These are phyloP conservation scores for Oligia strigilis DNA, from an alignment of 2,888 invertebrate genomes.

Conservation along the genomic window DNA sequence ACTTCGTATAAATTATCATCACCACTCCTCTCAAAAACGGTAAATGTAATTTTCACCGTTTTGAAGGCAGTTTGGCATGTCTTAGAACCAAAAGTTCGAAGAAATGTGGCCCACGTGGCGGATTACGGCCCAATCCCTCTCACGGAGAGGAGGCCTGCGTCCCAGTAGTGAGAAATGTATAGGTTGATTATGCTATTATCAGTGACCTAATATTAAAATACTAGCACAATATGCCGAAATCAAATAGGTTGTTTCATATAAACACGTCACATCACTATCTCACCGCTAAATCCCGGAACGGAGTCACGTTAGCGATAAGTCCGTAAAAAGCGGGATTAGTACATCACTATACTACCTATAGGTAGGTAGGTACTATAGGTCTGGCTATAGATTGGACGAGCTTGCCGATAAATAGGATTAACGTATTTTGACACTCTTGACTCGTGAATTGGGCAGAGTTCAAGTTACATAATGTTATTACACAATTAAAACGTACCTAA, in stretches of 20 bases:
- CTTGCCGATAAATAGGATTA: constrained; percentile 56
- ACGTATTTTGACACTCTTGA: constrained; percentile 29
- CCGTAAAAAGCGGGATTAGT: constrained; percentile 68
- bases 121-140: background rate
- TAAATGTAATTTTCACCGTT: background rate
- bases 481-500: background rate
- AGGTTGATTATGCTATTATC: background rate
- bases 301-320: constrained; percentile 54
- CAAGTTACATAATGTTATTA: constrained; percentile 8
- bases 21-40: background rate
- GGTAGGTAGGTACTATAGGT: background rate
- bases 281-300: constrained; percentile 33
- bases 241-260: background rate
- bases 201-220: background rate
- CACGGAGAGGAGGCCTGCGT: background rate
- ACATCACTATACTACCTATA: constrained; percentile 3
- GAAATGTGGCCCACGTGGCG: background rate
- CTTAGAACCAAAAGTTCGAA: background rate
- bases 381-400: constrained; percentile 32
- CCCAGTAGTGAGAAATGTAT: background rate
- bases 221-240: background rate
- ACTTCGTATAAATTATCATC: too few species aligned
- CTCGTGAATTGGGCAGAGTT: constrained; percentile 20
- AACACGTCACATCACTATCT: constrained; percentile 27
- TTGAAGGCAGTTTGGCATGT: background rate